Evolutionary conservation across 2,888 invertebrate genomes (phyloP), one percentile per base, ranked within the genome.

Genomic region (Reticulitermes lucifugus): DNA sequence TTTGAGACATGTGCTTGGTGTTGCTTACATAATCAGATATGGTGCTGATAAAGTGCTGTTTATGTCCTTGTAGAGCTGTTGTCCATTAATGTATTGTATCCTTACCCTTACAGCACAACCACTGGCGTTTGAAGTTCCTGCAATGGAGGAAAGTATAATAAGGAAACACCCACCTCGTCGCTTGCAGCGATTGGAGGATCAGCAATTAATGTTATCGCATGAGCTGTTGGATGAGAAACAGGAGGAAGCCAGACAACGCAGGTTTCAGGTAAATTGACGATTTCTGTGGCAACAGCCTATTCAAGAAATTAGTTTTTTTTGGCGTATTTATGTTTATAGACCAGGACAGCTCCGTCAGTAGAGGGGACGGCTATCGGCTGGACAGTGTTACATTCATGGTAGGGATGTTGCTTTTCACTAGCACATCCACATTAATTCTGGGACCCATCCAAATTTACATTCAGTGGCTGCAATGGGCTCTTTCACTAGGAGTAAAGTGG

Each of bases 161-260:
- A 92, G 92, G 88, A 93, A 92, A 87, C 93, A 95, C 86, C 95
- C 95, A 0, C 96, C 96, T 0, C 93, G 93, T 77, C 93, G 95
- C 85, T 91, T 96, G 60, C 95, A 95, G 89, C 91, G 94, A 86
- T 90, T 95, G 73, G 93, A 95, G 88, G 95, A 95, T 87, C 93
- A 93, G 9, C 92, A 93, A 4, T 92, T 92, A 82, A 92, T 93
- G 88, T 90, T 95, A 25, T 89, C 89, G 1, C 89, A 89, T 73
- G 93, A 94, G 43, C 93, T 94, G 86, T 92, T 96, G 55, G 93
- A 94, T 88, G 95, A 94, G 89, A 96, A 95, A 89, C 91, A 95
- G 87, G 95, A 94, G 35, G 95, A 94, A 86, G 96, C 96, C 0
- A 96, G 96, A 88, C 92, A 93, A 87, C 92, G 96, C 86, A 92